Base-by-base conservation (phyloP, 2,113 vertebrate genomes). In the Acrocephalus kingi region DNA sequence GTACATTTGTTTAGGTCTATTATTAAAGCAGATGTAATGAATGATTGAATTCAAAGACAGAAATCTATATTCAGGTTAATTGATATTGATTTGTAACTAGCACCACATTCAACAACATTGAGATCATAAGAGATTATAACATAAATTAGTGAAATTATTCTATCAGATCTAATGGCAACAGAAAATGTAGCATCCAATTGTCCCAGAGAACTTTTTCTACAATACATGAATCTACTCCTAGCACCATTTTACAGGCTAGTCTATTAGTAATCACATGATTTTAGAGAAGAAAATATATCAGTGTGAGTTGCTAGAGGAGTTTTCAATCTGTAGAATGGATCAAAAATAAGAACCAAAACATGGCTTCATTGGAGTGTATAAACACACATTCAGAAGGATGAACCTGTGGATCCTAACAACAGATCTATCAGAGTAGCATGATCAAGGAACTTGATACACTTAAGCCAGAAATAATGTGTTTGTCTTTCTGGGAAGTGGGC, bases 81-180 rank as follows among this genome's bases (percentile, higher is more conserved):
- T 92, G 96, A 72, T 89, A 94, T 84, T 93, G 94, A 96, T 93
- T 95, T 93, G 76, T 45, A 87, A 84, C 51, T 84, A 94, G 15
- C 27, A 51, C 13, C 25, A 77, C 63, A 67, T 90, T 68, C 51
- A 90, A 58, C n/a, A 90, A 67, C 43, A 59, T 2, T 86, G 54
- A 73, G 81, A 90, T 39, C 58, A 90, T 46, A 58, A 76, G 8
- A 10, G 22, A 18, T 61, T 45, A 71, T 79, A 92, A 73, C 48
- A 87, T 87, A 94, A 93, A 89, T 87, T 89, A 81, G 56, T 28
- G 39, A 95, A 96, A 93, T 92, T 84, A 84, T 84, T 93, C 85
- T 75, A 46, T 78, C 91, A 64, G 24, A 72, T 80, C 18, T 75
- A 94, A 81, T 45, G 52, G 28, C 37, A 88, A 45, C 19, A 78